These are phyloP conservation scores for Burhinus bistriatus DNA, from an alignment of 2,113 vertebrate species.

Conservation along the genomic window DNA sequence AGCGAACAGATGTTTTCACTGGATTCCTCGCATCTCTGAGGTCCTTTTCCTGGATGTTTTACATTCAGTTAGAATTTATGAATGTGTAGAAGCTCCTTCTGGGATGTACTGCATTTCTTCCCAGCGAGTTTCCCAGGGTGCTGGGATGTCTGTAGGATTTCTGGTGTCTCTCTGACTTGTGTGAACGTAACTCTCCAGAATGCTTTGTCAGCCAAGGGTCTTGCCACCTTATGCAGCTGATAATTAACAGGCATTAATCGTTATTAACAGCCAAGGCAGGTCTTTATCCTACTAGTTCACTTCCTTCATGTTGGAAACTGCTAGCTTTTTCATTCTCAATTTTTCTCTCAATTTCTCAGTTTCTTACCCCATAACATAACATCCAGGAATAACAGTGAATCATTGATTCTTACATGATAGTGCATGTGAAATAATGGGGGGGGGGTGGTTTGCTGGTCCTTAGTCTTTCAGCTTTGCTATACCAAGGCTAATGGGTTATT, in stretches of 20 bases:
- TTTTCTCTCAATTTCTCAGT: not conserved
- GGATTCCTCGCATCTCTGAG: conserved; percentile 57
- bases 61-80: conserved; percentile 55
- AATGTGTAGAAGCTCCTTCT: conserved; percentile 50
- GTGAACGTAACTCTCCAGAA: not conserved
- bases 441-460: not conserved
- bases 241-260: not conserved
- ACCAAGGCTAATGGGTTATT: not conserved
- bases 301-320: not conserved
- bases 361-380: fast-evolving
- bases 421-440: not conserved
- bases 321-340: not conserved
- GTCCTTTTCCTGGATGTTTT: conserved; percentile 55
- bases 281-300: not conserved
- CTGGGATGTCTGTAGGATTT: not conserved
- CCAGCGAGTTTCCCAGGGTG: not conserved
- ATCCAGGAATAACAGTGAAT: not conserved
- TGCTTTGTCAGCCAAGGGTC: not conserved
- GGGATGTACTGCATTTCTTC: conserved; percentile 47
- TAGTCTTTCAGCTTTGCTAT: not conserved
- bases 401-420: not conserved
- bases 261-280: not conserved
- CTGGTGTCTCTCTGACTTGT: not conserved
- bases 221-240: not conserved
- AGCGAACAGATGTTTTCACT: conserved; percentile 42